Percentiles rank a stretch among this genome's conserved stretches.
phyloP scores from a whole-genome alignment of 1,140 invertebrate species.

The Gonioctena quinquepunctata region DNA sequence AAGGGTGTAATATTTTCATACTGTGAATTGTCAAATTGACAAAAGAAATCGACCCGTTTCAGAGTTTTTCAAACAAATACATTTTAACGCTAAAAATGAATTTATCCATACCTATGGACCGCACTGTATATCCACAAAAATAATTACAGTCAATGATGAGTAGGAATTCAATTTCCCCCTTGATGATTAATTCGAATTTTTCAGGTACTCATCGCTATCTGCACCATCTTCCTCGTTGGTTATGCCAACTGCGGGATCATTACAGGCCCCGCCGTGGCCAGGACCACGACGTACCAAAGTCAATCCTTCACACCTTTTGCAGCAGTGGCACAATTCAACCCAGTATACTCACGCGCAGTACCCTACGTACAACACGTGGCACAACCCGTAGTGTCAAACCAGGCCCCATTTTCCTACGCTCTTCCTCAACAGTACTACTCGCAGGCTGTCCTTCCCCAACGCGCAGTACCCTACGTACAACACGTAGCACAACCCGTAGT shows the following conservation, averaged over 20 bases:
- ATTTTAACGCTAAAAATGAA: too few relatives aligned
- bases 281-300: background rate
- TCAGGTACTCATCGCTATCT: background rate
- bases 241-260: background rate
- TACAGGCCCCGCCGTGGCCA: background rate
- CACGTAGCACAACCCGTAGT: background rate
- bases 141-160: too few relatives aligned
- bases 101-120: too few relatives aligned
- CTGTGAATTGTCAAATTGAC: too few relatives aligned
- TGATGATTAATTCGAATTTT: too few relatives aligned
- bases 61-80: too few relatives aligned
- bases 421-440: background rate
- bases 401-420: background rate
- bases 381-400: background rate
- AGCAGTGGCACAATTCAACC: background rate
- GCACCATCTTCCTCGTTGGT: background rate
- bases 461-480: background rate
- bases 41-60: too few relatives aligned
- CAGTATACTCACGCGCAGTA: background rate
- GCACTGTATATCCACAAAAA: too few relatives aligned
- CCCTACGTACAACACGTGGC: background rate
- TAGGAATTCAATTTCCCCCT: too few relatives aligned
- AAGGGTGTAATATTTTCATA: too few relatives aligned
- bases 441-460: too few relatives aligned
- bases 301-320: background rate